A percentile compares a stretch with the other conserved stretches of the same genome.
These are phyloP conservation scores for Rhizoglyphus robini DNA, from an alignment of 1,140 invertebrate species.

Conservation along the genomic window DNA sequence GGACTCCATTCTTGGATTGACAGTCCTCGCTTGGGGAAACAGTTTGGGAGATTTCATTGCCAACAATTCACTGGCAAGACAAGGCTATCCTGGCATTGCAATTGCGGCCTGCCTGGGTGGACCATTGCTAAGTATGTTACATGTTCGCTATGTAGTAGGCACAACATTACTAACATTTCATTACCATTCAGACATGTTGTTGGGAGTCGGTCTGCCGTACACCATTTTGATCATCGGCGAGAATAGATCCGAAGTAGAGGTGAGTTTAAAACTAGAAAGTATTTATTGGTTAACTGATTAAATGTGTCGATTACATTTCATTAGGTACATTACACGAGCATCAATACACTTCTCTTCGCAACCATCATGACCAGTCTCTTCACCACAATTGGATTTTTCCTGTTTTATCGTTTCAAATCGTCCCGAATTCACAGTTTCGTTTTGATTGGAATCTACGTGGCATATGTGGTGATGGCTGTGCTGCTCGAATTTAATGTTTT, in stretches of 20 bases:
- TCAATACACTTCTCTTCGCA: slow-evolving; percentile 34
- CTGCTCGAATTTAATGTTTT: slow-evolving; percentile 22
- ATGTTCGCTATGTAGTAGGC: neutral
- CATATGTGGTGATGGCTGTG: slow-evolving; percentile 22
- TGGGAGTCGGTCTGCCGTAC: neutral
- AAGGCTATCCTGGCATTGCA: slow-evolving; percentile 51
- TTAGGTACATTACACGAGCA: slow-evolving; percentile 30
- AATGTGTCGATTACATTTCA: too few species aligned
- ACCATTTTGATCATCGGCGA: neutral
- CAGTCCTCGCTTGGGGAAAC: slow-evolving; percentile 55
- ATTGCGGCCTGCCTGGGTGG: slow-evolving; percentile 55
- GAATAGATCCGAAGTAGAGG: neutral
- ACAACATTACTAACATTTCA: neutral
- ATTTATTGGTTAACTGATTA: too few species aligned
- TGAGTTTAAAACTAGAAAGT: too few species aligned
- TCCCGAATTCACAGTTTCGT: slow-evolving; percentile 24
- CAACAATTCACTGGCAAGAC: slow-evolving; percentile 46
- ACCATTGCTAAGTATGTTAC: slow-evolving; percentile 45
- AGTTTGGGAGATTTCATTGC: slow-evolving; percentile 47
- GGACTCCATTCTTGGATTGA: slow-evolving; percentile 51
- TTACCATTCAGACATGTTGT: neutral
- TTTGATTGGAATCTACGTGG: slow-evolving; percentile 23
- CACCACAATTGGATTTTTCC: slow-evolving; percentile 31
- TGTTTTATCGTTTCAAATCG: slow-evolving; percentile 31
- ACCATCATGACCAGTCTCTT: slow-evolving; percentile 35